Base-by-base conservation (phyloP, 2,797 vertebrate genomes). In the Anisognathus igniventris region DNA sequence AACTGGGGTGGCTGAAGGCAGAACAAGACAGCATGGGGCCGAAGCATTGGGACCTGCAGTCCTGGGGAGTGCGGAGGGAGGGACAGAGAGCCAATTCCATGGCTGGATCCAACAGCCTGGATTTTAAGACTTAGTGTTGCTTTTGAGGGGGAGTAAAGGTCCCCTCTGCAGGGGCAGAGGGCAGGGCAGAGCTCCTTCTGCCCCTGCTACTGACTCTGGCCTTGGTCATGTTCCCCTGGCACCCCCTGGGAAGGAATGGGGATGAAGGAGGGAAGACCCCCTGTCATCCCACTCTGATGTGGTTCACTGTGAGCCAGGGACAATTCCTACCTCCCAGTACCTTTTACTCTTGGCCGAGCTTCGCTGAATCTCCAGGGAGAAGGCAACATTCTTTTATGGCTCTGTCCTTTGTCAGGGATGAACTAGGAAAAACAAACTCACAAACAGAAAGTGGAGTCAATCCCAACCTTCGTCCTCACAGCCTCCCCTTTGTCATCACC, bases 341-440 rank as follows among this genome's bases (percentile, higher is more conserved):
- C 45, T 64, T 70, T 39, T 19, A 37, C 28, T 62, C 11, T 14
- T 19, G n/a, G 56, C 24, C 0, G 0, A 81, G n/a, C 27, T 57
- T n/a, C 9, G 11, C 48, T 6, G 4, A 47, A 56, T 77, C 47
- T 68, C 50, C 31, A 67, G 28, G 27, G 10, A 60, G 37, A 88
- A 78, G 56, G 40, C 7, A 30, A 64, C 64, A 42, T 53, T 60
- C 25, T 73, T 95, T 96, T 86, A 94, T 81, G 61, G 82, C 60
- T 86, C 82, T 81, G 76, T 82, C 78, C 77, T 90, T 92, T 92
- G 88, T 93, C 80, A 75, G 64, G 45, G 73, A 92, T 67, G 64
- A 93, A 86, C 88, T 81, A 93, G 92, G 82, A 91, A 95, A 96
- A 96, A 94, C 79, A 96, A 97, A 94, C 96, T 86, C 7, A 7